Evolutionary conservation across 2,113 vertebrate species (phyloP).

Genomic region (Poicephalus meyeri): DNA sequence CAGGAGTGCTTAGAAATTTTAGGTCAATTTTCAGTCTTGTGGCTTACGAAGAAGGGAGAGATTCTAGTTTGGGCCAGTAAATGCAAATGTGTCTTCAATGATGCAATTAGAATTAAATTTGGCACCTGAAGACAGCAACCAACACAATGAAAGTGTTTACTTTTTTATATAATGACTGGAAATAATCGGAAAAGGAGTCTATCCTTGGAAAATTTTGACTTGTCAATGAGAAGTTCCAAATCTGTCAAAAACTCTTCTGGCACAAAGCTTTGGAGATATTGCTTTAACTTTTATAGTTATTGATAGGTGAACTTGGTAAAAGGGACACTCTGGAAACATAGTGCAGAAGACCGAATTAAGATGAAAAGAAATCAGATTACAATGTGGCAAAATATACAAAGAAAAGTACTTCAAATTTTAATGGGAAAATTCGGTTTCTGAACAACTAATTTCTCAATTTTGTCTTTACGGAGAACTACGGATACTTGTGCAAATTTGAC

Average conservation of each 20-base stretch:
- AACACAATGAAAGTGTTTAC: not conserved
- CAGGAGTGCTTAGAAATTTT: not conserved
- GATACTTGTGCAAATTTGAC: not conserved
- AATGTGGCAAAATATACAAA: not conserved
- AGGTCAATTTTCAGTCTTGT: not conserved
- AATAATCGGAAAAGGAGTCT: not conserved
- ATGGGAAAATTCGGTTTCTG: not conserved
- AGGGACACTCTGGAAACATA: not conserved
- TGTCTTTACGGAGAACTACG: not conserved
- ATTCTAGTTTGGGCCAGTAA: not conserved
- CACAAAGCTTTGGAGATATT: not conserved
- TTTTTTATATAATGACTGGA: not conserved
- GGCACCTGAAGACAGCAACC: not conserved
- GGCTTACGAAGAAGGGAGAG: not conserved
- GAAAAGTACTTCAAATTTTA: not conserved
- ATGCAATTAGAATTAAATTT: not conserved
- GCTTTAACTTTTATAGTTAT: not conserved
- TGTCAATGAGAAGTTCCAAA: not conserved
- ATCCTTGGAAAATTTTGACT: not conserved
- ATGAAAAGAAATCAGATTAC: not conserved
- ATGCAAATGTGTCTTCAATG: not conserved
- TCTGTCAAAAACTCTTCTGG: not conserved
- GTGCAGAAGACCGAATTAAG: not conserved
- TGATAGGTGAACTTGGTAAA: not conserved
- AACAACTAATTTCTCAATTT: not conserved